Percentiles rank a stretch among this genome's conserved stretches.
Conservation (phyloP, 2,113 vertebrate species). For the Neodon shergylaensis region DNA sequence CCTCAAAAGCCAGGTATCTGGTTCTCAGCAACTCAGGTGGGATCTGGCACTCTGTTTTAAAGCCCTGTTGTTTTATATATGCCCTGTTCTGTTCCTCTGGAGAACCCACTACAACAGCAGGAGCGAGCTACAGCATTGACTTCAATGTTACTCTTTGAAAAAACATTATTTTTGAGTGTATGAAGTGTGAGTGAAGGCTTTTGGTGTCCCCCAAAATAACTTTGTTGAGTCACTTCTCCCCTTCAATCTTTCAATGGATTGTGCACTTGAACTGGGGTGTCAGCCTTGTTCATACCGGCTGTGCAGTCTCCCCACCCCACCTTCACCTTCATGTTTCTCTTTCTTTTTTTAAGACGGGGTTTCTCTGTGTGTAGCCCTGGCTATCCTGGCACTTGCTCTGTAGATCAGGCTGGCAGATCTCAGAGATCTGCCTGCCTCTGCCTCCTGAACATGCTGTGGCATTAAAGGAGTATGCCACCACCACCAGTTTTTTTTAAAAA, state of each 20-base stretch:
- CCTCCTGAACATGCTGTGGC: neutral
- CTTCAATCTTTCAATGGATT: neutral
- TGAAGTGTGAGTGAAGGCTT: neutral
- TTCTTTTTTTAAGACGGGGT: neutral
- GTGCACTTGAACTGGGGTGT: neutral
- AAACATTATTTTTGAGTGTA: neutral
- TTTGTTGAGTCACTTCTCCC: neutral
- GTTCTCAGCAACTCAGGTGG: neutral
- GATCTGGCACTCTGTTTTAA: neutral
- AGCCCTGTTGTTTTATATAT: neutral
- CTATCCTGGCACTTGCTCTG: neutral
- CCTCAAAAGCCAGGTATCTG: neutral
- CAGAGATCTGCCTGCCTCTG: neutral
- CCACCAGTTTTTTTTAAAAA: too few relatives aligned
- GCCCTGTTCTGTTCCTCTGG: neutral
- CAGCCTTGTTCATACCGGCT: neutral
- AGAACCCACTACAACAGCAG: neutral
- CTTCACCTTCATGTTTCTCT: too few relatives aligned
- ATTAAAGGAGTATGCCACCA: too few relatives aligned
- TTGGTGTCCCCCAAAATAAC: neutral
- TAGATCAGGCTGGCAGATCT: neutral
- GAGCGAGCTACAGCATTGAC: neutral
- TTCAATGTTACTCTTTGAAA: neutral
- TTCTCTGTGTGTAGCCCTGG: neutral
- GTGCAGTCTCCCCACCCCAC: neutral